A percentile compares a stretch with the other conserved stretches of the same genome.
Evolutionary conservation across 2,888 invertebrate genomes (phyloP).

Genomic region (Stratiomys singularior): DNA sequence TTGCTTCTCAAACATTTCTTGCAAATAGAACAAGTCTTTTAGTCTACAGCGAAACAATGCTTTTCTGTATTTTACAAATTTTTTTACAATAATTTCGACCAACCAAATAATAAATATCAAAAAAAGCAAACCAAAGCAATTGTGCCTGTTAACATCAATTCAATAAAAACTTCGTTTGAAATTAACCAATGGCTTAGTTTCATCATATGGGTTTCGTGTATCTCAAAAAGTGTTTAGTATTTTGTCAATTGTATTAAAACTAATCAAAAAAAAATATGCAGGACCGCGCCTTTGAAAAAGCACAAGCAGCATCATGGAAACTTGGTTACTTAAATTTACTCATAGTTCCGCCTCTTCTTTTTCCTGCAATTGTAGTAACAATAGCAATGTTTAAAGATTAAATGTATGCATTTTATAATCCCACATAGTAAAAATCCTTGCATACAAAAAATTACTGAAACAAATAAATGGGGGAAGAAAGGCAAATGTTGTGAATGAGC

Average conservation of each 20-base stretch:
- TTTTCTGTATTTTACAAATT: conserved; percentile 36
- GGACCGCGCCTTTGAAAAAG: conserved; percentile 39
- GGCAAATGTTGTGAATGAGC: background rate
- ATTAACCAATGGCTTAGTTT: no score
- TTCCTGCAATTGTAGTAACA: conserved; percentile 59
- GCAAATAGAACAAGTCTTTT: background rate
- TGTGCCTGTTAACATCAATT: conserved; percentile 24
- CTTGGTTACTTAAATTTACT: conserved; percentile 55
- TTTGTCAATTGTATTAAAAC: background rate
- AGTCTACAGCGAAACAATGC: conserved; percentile 33
- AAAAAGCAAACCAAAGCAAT: conserved; percentile 20
- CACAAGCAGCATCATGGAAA: conserved; percentile 40
- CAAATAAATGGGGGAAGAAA: background rate
- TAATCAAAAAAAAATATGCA: conserved; percentile 18
- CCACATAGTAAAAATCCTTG: conserved; percentile 9
- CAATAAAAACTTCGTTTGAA: background rate
- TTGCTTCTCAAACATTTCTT: background rate
- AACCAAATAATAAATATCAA: conserved; percentile 1
- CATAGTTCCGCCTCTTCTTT: conserved; percentile 65
- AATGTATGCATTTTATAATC: conserved; percentile 1
- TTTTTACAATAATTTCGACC: conserved; percentile 19
- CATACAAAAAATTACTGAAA: background rate
- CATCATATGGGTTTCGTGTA: background rate
- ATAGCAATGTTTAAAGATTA: conserved; percentile 27
- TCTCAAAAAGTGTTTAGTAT: conserved; percentile 6